These are phyloP conservation scores for Paguma larvata DNA, from an alignment of 2,797 vertebrate genomes.

Conservation along the genomic window DNA sequence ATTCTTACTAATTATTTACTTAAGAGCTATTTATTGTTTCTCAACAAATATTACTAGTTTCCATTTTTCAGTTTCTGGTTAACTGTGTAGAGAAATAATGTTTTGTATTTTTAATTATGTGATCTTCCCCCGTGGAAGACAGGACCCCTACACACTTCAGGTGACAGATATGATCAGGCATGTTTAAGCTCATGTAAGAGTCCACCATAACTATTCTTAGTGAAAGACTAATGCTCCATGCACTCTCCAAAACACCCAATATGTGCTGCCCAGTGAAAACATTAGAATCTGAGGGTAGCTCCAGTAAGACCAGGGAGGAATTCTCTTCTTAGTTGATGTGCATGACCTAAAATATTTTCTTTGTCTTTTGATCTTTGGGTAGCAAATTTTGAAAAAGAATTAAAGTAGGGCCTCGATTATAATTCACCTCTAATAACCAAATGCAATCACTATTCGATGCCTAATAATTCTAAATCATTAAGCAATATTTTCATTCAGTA, in stretches of 20 bases:
- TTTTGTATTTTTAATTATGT: conserved; percentile 41
- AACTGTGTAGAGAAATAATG: neutral
- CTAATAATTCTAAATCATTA: conserved; percentile 8
- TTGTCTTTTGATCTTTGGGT: neutral
- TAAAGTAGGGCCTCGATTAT: neutral
- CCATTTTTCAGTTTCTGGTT: conserved; percentile 48
- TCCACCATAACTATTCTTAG: neutral
- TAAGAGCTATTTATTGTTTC: neutral
- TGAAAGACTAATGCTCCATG: neutral
- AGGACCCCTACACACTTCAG: conserved; percentile 12
- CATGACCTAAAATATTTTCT: neutral
- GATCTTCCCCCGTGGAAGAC: conserved; percentile 39
- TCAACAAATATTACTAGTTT: conserved; percentile 41
- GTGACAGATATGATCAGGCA: neutral
- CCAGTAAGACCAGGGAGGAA: neutral
- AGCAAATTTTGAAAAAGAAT: neutral
- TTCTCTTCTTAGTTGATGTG: neutral
- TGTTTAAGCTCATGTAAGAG: conserved; percentile 57
- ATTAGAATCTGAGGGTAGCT: conserved; percentile 4
- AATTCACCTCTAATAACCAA: neutral
- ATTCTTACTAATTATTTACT: neutral
- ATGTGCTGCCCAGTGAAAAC: neutral
- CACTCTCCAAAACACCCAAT: conserved; percentile 20
- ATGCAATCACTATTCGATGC: neutral
- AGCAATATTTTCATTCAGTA: neutral